Evolutionary conservation across 2,888 invertebrate species (phyloP).

Genomic region (Seira musarum): DNA sequence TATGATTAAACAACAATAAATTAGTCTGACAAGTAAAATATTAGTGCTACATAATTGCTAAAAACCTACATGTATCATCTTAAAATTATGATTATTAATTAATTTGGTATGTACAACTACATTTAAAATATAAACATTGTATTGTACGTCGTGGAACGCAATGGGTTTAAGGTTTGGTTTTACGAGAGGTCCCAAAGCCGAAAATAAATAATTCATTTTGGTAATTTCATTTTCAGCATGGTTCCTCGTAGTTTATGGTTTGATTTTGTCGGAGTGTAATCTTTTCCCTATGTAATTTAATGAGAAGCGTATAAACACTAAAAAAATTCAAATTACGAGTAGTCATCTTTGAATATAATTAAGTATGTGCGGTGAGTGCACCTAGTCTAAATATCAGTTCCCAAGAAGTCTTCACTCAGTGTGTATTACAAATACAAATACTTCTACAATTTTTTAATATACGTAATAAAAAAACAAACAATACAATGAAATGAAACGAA

Average conservation of each 20-base stretch:
- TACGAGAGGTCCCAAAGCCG: not conserved
- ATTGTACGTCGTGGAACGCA: not conserved
- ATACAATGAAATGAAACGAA: no score
- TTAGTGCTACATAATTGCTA: not conserved
- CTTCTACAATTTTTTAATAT: not conserved
- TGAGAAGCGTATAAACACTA: slow-evolving; percentile 6
- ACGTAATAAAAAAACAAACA: slow-evolving; percentile 6
- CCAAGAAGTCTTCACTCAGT: slow-evolving; percentile 6
- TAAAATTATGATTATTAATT: slow-evolving; percentile 4
- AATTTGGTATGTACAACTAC: not conserved
- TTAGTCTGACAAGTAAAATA: not conserved
- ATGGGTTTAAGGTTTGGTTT: no score
- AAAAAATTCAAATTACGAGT: not conserved
- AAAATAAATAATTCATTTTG: not conserved
- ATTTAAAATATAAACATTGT: not conserved
- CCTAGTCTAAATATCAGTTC: slow-evolving; percentile 3
- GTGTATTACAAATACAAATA: not conserved
- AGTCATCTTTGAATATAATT: not conserved
- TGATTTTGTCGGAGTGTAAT: not conserved
- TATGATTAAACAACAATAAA: slow-evolving; percentile 10
- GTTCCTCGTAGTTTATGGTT: no score
- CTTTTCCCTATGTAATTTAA: not conserved
- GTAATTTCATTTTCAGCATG: not conserved
- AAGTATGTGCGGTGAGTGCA: not conserved
- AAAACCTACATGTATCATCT: not conserved